A percentile compares a stretch with the other conserved stretches of the same genome.
These are phyloP conservation scores for Pissodes strobi DNA, from an alignment of 1,140 invertebrate species.

Conservation along the genomic window DNA sequence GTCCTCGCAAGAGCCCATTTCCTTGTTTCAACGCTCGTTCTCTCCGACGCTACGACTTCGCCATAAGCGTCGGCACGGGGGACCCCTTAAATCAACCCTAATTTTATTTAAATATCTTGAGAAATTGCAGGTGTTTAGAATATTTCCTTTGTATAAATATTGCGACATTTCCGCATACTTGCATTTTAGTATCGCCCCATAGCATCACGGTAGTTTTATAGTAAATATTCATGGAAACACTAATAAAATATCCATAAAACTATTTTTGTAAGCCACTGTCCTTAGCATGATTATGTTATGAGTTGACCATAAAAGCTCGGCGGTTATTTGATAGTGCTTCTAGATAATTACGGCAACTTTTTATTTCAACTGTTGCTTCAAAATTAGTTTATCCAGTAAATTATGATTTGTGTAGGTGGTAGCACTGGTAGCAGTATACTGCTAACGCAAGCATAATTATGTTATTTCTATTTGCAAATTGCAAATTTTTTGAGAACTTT, in stretches of 20 bases:
- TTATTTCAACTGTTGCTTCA: conserved; percentile 42
- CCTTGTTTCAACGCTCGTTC: conserved; percentile 42
- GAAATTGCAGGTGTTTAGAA: conserved; percentile 37
- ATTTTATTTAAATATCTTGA: conserved; percentile 42
- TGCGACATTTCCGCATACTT: conserved; percentile 20
- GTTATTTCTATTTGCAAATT: too few species aligned
- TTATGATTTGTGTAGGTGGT: too few species aligned
- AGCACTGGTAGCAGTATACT: too few species aligned
- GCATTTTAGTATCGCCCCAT: background rate
- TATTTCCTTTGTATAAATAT: conserved; percentile 24
- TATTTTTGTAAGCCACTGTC: too few species aligned
- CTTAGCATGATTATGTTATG: conserved; percentile 50
- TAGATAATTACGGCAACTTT: conserved; percentile 48
- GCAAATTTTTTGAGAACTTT: too few species aligned
- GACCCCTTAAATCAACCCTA: conserved; percentile 26
- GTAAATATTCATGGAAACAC: too few species aligned
- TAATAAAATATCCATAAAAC: too few species aligned
- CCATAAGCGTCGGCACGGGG: conserved; percentile 34
- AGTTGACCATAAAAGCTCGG: conserved; percentile 48
- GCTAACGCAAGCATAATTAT: too few species aligned
- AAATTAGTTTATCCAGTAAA: background rate
- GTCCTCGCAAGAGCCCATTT: conserved; percentile 45
- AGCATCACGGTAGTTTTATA: too few species aligned
- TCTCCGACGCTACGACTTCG: conserved; percentile 35
- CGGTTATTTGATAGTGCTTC: conserved; percentile 48